Conservation (phyloP, 2,797 vertebrate species). For the Rousettus madagascariensis region DNA sequence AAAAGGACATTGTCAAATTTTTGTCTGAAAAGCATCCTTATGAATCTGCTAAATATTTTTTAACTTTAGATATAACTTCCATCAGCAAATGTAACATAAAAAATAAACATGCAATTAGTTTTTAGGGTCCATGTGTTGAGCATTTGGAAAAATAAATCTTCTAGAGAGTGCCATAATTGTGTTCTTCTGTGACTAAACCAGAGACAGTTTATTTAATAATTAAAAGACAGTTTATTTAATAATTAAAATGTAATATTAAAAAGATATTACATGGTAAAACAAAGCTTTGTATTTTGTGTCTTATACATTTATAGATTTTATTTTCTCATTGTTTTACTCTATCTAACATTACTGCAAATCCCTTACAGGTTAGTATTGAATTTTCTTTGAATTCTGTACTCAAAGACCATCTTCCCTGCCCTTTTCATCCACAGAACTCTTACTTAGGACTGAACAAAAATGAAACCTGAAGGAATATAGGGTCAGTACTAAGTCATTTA, state of each 20-base stretch:
- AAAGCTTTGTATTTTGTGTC: not conserved
- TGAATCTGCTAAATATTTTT: slow-evolving; percentile 38
- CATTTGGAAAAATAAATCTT: slow-evolving; percentile 13
- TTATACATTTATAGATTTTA: not conserved
- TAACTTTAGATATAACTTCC: slow-evolving; percentile 28
- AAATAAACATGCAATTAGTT: slow-evolving; percentile 33
- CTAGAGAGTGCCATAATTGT: not conserved
- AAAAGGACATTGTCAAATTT: slow-evolving; percentile 58
- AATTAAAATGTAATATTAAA: slow-evolving; percentile 1
- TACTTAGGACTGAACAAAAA: not conserved
- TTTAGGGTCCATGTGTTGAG: not conserved
- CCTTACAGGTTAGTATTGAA: not conserved
- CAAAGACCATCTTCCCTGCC: not conserved
- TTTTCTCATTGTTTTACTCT: slow-evolving; percentile 4
- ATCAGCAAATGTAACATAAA: slow-evolving; percentile 27
- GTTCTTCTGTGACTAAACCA: not conserved
- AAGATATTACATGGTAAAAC: not conserved
- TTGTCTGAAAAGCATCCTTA: not conserved
- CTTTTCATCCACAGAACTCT: not conserved
- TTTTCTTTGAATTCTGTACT: not conserved
- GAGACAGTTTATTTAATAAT: not conserved
- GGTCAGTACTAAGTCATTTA: not conserved
- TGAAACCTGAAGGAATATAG: not conserved
- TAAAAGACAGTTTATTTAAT: not conserved
- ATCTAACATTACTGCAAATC: not conserved